Evolutionary conservation across 2,113 vertebrate species (phyloP).

Genomic region (Octodon degus): DNA sequence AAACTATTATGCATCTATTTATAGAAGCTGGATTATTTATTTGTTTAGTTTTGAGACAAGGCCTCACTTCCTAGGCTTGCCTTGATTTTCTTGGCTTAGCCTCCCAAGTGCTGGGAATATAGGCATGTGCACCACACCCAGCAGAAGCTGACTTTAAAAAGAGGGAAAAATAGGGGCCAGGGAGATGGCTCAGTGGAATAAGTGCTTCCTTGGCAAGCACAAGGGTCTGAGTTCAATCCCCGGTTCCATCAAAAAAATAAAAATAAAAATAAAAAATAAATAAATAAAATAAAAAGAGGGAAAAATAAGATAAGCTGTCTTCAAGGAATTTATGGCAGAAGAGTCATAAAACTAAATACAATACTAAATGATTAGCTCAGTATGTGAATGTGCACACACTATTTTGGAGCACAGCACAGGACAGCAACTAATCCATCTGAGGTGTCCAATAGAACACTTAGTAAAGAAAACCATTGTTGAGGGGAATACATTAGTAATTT

Average conservation of each 20-base stretch:
- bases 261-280: no score
- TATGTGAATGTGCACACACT: background rate
- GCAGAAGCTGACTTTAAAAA: background rate
- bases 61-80: background rate
- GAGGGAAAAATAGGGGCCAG: background rate
- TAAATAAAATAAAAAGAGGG: background rate
- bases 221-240: no score
- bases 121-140: background rate
- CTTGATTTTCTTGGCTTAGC: background rate
- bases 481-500: background rate
- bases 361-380: constrained; percentile 13
- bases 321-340: constrained; percentile 35
- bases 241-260: background rate
- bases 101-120: background rate
- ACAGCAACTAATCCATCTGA: background rate
- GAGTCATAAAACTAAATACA: constrained; percentile 26
- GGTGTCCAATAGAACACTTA: background rate
- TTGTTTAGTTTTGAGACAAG: background rate
- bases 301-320: constrained; percentile 42
- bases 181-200: no score
- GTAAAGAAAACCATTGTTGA: background rate
- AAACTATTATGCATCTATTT: constrained; percentile 1
- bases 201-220: no score
- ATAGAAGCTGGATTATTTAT: background rate
- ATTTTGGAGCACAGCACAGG: background rate